Evolutionary conservation across 2,888 invertebrate genomes (phyloP), one percentile per base, ranked within the genome.

Genomic region (Meliscaeva auricollis): DNA sequence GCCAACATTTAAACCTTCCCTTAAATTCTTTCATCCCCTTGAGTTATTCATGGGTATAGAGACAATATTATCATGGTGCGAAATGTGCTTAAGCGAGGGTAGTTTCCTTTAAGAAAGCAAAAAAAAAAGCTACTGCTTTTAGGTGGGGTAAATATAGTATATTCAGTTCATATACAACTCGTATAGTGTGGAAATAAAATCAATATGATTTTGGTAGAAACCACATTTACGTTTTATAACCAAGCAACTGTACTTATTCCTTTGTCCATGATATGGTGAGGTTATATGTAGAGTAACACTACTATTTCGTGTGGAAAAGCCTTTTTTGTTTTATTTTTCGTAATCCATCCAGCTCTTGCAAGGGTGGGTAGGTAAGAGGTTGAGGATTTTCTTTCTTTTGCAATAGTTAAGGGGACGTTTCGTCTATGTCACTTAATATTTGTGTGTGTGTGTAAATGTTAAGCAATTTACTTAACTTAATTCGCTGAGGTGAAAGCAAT

Each of bases 181-280:
- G 9, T 38, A 13, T 41, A 46, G 26, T 20, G 74, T 44, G 15
- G 54, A 46, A 62, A 69, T 35, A 74, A 79, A 80, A 80, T 80
- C 80, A 69, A 80, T 80, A 80, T 15, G 15, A 62, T 74, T 74
- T 69, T 46, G 80, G 50, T 38, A 69, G 79, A 74, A 60, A 80
- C 68, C 68, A 54, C 52, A 80, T 38, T 74, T 74, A 48, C 60
- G 11, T 73, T 68, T 58, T 78, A 64, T 32, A 41, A 70, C 66
- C 50, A 44, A 73, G 60, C 50, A 73, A 58, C 79, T 79, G 73
- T 79, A 74, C 52, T 46, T 41, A 48, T 73, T 64, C 50, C 41
- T 60, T 74, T 68, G 50, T 60, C 60, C 62, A 74, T 62, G 74
- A 1, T 38, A 35, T 35, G 9, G 35, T 35, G 3, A 35, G 6